These are phyloP conservation scores for Calcarius lapponicus DNA, from an alignment of 2,797 vertebrate species.

Conservation along the genomic window DNA sequence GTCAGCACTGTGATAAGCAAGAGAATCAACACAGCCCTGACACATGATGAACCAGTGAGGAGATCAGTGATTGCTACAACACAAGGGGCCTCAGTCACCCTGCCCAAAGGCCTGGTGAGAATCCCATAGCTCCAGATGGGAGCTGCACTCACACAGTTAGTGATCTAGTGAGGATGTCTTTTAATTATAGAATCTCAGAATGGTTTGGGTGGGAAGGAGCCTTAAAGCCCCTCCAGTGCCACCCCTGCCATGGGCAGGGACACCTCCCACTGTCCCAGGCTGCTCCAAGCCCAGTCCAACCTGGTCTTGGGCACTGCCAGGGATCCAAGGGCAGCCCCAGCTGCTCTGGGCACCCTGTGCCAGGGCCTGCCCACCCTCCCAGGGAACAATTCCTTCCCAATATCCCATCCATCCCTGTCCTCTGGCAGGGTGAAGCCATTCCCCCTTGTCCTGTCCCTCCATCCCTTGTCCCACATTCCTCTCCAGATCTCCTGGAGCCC, in stretches of 20 bases:
- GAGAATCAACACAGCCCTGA: not conserved
- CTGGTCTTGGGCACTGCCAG: not conserved
- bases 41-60: not conserved
- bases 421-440: not conserved
- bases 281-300: not conserved
- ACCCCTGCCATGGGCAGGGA: not conserved
- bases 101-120: not conserved
- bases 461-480: fast-evolving
- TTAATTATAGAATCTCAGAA: not conserved
- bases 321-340: not conserved
- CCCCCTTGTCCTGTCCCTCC: not conserved
- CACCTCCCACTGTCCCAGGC: fast-evolving
- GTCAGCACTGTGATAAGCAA: not conserved
- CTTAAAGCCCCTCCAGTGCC: fast-evolving
- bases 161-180: not conserved
- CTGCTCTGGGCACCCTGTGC: not conserved
- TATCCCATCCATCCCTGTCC: fast-evolving
- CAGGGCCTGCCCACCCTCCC: not conserved
- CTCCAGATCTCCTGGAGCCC: not conserved
- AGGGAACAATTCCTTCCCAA: not conserved
- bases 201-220: not conserved
- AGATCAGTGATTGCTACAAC: not conserved
- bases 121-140: not conserved
- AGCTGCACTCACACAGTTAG: not conserved
- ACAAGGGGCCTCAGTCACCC: not conserved